phyloP scores from a whole-genome alignment of 2,113 vertebrate genomes.

The Ahaetulla prasina region DNA sequence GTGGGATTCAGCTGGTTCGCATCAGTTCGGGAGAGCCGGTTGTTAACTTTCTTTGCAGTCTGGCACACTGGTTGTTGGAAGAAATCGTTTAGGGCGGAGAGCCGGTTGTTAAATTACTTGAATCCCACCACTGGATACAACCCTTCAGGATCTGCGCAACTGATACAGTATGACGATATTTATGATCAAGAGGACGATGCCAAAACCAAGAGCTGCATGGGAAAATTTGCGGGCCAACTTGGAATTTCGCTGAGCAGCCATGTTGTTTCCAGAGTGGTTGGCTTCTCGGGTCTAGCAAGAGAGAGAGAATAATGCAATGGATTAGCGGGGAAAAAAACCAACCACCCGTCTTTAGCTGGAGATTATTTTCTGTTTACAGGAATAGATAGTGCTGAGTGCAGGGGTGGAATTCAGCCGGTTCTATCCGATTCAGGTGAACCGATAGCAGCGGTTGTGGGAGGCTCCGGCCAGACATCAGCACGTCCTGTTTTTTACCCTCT shows the following conservation, averaged over 20 bases:
- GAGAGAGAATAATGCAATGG: not conserved
- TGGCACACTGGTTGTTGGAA: too few relatives aligned
- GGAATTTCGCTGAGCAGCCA: slow-evolving; percentile 19
- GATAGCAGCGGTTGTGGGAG: too few relatives aligned
- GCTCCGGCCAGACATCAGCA: too few relatives aligned
- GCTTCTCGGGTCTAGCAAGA: slow-evolving; percentile 43
- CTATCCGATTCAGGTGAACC: too few relatives aligned
- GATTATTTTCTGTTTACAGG: not conserved
- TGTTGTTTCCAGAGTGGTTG: slow-evolving; percentile 13
- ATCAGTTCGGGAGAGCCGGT: too few relatives aligned
- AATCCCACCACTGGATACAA: too few relatives aligned
- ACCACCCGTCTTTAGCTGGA: not conserved
- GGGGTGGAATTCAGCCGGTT: too few relatives aligned
- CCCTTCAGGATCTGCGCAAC: not conserved
- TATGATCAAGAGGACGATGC: not conserved
- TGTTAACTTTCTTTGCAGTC: too few relatives aligned
- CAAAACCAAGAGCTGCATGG: slow-evolving; percentile 36
- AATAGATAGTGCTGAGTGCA: not conserved
- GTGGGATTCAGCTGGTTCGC: too few relatives aligned
- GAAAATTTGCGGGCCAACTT: slow-evolving; percentile 31
- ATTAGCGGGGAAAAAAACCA: not conserved
- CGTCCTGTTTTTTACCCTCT: too few relatives aligned
- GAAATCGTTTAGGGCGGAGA: too few relatives aligned
- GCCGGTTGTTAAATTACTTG: too few relatives aligned
- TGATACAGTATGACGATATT: not conserved